Percentiles rank a stretch among this genome's conserved stretches.
Evolutionary conservation across 2,797 vertebrate genomes (phyloP).

Genomic region (Microctenopoma lineatum): DNA sequence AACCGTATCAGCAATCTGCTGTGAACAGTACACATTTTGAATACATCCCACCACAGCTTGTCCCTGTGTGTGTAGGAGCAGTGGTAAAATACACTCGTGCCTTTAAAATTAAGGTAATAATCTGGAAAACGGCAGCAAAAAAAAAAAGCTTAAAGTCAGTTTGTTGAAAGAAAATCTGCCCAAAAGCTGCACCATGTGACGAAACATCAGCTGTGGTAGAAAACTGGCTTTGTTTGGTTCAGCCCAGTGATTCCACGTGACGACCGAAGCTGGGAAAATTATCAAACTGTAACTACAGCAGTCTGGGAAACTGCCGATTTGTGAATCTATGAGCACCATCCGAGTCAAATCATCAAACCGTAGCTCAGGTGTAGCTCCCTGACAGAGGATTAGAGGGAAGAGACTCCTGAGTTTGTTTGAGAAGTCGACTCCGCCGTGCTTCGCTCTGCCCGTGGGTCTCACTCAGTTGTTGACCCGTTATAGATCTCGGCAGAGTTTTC

Average conservation of each 20-base stretch:
- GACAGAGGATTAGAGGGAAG: constrained; percentile 47
- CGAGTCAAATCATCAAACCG: constrained; percentile 34
- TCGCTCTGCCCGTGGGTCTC: constrained; percentile 41
- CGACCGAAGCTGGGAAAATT: neutral
- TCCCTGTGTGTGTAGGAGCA: neutral
- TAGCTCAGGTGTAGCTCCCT: constrained; percentile 42
- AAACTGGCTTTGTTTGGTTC: neutral
- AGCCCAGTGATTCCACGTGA: constrained; percentile 13
- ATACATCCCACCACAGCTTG: neutral
- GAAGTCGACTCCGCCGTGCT: constrained; percentile 32
- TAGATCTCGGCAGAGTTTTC: constrained; percentile 36
- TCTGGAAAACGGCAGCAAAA: constrained; percentile 4
- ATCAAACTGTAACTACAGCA: constrained; percentile 10
- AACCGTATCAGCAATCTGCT: neutral
- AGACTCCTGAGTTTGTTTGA: constrained; percentile 37
- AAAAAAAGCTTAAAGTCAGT: constrained; percentile 1
- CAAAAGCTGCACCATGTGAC: constrained; percentile 3
- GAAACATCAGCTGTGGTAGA: constrained; percentile 11
- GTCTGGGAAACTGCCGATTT: constrained; percentile 37
- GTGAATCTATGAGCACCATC: constrained; percentile 30
- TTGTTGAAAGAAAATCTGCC: neutral
- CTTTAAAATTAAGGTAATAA: neutral
- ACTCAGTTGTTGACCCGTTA: constrained; percentile 47
- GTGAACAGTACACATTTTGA: too few species aligned
- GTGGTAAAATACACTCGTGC: neutral